Evolutionary conservation across 2,113 vertebrate species (phyloP), one percentile per base, ranked within the genome.

Genomic region (Syngnathus typhle): DNA sequence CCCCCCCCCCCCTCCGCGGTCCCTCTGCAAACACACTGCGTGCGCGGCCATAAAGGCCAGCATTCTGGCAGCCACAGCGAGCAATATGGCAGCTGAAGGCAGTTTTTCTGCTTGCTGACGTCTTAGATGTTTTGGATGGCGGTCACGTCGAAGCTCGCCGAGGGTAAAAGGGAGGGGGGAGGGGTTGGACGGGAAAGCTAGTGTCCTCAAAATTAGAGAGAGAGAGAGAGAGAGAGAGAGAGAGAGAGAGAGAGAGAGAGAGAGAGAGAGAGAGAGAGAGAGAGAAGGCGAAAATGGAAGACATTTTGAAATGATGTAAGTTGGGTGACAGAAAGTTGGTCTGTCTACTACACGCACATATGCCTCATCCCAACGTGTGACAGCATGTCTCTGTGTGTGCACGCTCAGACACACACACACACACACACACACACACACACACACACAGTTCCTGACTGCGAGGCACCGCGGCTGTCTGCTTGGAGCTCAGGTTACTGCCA

Each of bases 381-480:
- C 69, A 81, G 75, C 88, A 87, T 81, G 86, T 87, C 81, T 80
- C 18, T 19, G 41, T 37, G 46, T 43, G 52, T 63, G 36, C 69
- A 41, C 66, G 51, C 64, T 56, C 54, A 64, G 58, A 60, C 67
- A 65, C 27, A 32, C 27, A 32, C 61, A 47, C 61, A 47, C 61
- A 8, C 21, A 43, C 41, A 43, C 41, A 43, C 61, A 2, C 44
- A 19, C 41, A 47, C 44, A 5, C 41, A 2, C 27, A 32, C 41
- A 3, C 21, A 37, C 60, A 9, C 7, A 16, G 56, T 82, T 79
- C 73, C 68, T 88, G 84, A 85, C 87, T 84, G 82, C 65, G 52
- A 84, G 84, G 87, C 85, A 85, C 85, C 80, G 52, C 65, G 78
- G 76, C 87, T 88, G 84, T 90, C 87, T 88, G 76, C 77, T 75